Base-by-base conservation (phyloP, 1,140 invertebrate species). In the Aricia agestis region DNA sequence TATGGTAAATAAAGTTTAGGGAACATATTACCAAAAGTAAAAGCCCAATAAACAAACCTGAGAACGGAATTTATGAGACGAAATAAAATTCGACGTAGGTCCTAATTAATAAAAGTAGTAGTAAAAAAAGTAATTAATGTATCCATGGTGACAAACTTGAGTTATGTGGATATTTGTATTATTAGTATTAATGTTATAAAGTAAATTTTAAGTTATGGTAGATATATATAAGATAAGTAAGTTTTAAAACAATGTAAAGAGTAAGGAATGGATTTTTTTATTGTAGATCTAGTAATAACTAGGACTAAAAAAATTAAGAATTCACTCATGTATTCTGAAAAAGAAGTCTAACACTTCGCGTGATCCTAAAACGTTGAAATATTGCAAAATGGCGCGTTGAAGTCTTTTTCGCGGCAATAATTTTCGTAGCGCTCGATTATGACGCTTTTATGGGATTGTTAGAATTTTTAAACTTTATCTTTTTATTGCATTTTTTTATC, bases 41-140 rank as follows among this genome's bases (percentile, higher is more conserved):
- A 52, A 52, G 45, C 13, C 45, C 10, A 52, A 36, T 52, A 52
- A 52, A 52, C 45, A 52, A 52, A 52, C 10, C 45, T 52, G 45
- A 52, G 45, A 52, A 52, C 45, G 45, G 45, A 52, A 52, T 52
- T 52, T 52, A 52, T 15, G 45, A 52, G 45, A 52, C 45, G 45
- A 52, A 52, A 52, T 52, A 52, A 52, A 52, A 52, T 52, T 52
- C 45, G 45, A 52, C 45, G 45, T 6, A 52, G 45, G 45, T 19
- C 59, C 59, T 63, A 63, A 63, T 63, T 63, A 63, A 63, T 63
- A 63, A 63, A 63, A 63, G 18, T 63, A 63, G 18, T 25, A 63
- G 59, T 63, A 19, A 19, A 36, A 36, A 63, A 2, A 6, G 59
- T 63, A 63, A 63, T 63, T 63, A 19, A 25, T 63, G 18, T 52